Percentiles rank a stretch among this genome's conserved stretches.
These are phyloP conservation scores for Auanema sp. DNA, from an alignment of 2,888 invertebrate genomes.

Conservation along the genomic window DNA sequence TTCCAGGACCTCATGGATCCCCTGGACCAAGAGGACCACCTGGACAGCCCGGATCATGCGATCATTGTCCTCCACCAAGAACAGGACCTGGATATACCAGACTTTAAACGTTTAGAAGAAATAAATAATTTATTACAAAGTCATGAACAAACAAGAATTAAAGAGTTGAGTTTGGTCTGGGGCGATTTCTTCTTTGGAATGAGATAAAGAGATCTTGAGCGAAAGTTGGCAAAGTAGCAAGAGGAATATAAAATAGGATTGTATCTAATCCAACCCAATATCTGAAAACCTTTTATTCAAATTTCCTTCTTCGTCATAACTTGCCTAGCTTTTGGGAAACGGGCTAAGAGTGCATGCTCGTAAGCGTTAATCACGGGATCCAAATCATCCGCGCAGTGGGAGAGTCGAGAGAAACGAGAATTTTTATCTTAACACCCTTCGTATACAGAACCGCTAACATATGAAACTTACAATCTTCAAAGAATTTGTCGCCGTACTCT, in stretches of 20 bases:
- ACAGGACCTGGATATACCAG: conserved; percentile 57
- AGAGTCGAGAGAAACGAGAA: conserved; percentile 39
- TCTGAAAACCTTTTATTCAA: conserved; percentile 10
- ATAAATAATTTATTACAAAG: conserved; percentile 15
- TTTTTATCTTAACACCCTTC: too few species aligned
- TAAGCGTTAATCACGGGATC: conserved; percentile 43
- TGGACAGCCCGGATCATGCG: conserved; percentile 58
- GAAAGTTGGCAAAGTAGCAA: conserved; percentile 48
- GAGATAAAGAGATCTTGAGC: conserved; percentile 38
- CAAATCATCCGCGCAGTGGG: conserved; percentile 37
- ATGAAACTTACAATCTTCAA: conserved; percentile 30
- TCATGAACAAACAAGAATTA: conserved; percentile 11
- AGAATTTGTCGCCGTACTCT: conserved; percentile 40
- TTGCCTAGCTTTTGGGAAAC: conserved; percentile 33
- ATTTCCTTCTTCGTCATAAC: neutral
- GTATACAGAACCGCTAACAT: neutral
- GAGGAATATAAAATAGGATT: conserved; percentile 44
- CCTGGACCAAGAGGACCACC: conserved; percentile 49
- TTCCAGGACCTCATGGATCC: conserved; percentile 61
- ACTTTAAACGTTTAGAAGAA: conserved; percentile 17
- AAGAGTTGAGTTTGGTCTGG: conserved; percentile 11
- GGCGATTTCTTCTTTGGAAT: conserved; percentile 32
- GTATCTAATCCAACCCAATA: conserved; percentile 50
- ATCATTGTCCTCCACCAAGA: conserved; percentile 62
- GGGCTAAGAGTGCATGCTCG: conserved; percentile 38